Evolutionary conservation across 35 echinoderm and acorn worm species (phyloP).

Genomic region (Hemicentrotus pulcherrimus): DNA sequence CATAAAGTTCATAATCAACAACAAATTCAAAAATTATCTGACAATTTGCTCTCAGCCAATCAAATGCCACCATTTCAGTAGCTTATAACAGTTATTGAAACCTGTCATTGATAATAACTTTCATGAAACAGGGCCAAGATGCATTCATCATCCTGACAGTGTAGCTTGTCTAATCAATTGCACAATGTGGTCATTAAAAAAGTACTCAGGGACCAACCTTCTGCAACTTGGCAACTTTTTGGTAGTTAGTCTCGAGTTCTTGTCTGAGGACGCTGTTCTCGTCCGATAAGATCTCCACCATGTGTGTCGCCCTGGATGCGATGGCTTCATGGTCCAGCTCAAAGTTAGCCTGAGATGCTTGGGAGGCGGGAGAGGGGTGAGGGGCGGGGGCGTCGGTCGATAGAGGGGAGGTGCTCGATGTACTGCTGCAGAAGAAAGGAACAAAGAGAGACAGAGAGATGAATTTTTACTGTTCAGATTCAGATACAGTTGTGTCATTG

Average conservation of each 20-base stretch:
- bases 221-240: constrained; percentile 89
- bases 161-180: too few species aligned
- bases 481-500: not conserved
- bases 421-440: constrained; percentile 22
- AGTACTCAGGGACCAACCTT: constrained; percentile 51
- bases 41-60: too few species aligned
- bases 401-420: constrained; percentile 31
- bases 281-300: constrained; percentile 92
- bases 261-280: constrained; percentile 81
- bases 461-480: not conserved
- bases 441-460: not conserved
- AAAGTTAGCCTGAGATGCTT: constrained; percentile 45
- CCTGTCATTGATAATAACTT: too few species aligned
- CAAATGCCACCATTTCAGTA: too few species aligned
- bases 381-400: constrained; percentile 32
- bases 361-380: constrained; percentile 42
- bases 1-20: too few species aligned
- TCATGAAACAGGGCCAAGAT: too few species aligned
- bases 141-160: too few species aligned
- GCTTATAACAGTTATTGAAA: too few species aligned
- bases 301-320: constrained; percentile 82
- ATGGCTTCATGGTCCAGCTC: constrained; percentile 91
- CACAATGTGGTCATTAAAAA: not conserved
- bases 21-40: too few species aligned
- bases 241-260: constrained; percentile 84